These are phyloP conservation scores for Melanotaenia duboulayi DNA, from an alignment of 2,113 vertebrate species.

Conservation along the genomic window DNA sequence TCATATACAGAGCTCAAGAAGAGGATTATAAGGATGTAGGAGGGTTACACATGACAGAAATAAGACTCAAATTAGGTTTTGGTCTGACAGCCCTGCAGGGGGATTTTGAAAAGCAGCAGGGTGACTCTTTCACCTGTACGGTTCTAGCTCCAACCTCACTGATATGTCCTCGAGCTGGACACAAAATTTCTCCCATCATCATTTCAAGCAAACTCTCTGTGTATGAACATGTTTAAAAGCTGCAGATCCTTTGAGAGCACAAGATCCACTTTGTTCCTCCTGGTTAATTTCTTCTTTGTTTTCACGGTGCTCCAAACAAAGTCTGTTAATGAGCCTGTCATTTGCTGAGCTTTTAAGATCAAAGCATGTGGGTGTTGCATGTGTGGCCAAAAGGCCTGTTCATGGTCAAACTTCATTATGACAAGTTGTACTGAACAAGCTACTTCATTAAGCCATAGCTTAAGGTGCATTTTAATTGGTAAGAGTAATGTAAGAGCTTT, in stretches of 20 bases:
- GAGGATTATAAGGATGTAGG: conserved; percentile 41
- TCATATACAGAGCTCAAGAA: conserved; percentile 32
- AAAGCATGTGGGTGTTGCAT: conserved; percentile 27
- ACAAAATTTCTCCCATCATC: not conserved
- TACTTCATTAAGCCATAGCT: conserved; percentile 59
- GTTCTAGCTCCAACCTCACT: not conserved
- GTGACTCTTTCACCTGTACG: conserved; percentile 6
- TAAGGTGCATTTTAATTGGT: conserved; percentile 51
- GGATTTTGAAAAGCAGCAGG: conserved; percentile 21
- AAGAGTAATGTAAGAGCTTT: not conserved
- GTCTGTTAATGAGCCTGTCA: conserved; percentile 38
- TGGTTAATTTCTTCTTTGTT: not conserved
- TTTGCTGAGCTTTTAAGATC: conserved; percentile 39
- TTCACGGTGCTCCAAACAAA: not conserved
- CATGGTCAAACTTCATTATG: conserved; percentile 31
- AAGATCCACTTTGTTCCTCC: not conserved
- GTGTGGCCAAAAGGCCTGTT: conserved; percentile 17
- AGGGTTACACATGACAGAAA: conserved; percentile 44
- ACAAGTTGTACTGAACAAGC: conserved; percentile 4
- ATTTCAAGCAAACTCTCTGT: not conserved
- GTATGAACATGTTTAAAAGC: not conserved
- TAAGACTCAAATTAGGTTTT: conserved; percentile 55
- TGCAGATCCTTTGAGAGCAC: not conserved
- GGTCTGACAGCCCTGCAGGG: conserved; percentile 28
- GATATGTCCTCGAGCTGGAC: not conserved